A percentile compares a stretch with the other conserved stretches of the same genome.
Evolutionary conservation across 1,140 invertebrate species (phyloP).

Genomic region (Mamestra configurata): DNA sequence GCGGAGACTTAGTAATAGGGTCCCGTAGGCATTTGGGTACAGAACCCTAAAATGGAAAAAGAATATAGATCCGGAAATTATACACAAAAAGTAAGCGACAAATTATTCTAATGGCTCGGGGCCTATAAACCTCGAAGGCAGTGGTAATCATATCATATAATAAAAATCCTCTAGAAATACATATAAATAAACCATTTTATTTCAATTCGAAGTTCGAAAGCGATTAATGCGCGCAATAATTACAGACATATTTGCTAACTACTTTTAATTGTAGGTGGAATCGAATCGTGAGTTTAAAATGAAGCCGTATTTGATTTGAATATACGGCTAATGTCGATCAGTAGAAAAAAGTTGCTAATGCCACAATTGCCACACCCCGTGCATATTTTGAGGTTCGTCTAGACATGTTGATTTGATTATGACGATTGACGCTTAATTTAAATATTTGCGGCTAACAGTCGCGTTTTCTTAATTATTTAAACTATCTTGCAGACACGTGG

Average conservation of each 20-base stretch:
- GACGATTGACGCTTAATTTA: conserved; percentile 33
- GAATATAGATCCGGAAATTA: too few species aligned
- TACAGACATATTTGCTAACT: conserved; percentile 49
- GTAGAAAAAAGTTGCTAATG: conserved; percentile 8
- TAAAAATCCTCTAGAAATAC: conserved; percentile 23
- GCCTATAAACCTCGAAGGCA: background rate
- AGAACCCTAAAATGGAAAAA: too few species aligned
- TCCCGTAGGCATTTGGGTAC: too few species aligned
- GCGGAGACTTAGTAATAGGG: too few species aligned
- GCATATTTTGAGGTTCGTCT: conserved; percentile 30
- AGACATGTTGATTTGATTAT: conserved; percentile 35
- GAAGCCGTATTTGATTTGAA: conserved; percentile 34
- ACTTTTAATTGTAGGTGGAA: conserved; percentile 49
- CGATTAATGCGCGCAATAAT: conserved; percentile 55
- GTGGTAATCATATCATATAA: conserved; percentile 49
- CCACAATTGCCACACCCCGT: conserved; percentile 17
- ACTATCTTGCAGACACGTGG: background rate
- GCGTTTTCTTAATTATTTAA: conserved; percentile 26
- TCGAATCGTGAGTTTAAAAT: conserved; percentile 53
- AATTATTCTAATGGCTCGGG: conserved; percentile 6
- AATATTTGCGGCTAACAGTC: conserved; percentile 15
- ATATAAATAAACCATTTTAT: conserved; percentile 40
- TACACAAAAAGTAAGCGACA: background rate
- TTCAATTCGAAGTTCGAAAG: conserved; percentile 13
- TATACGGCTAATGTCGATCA: conserved; percentile 36